phyloP scores from a whole-genome alignment of 2,113 vertebrate species.

The Ia io region DNA sequence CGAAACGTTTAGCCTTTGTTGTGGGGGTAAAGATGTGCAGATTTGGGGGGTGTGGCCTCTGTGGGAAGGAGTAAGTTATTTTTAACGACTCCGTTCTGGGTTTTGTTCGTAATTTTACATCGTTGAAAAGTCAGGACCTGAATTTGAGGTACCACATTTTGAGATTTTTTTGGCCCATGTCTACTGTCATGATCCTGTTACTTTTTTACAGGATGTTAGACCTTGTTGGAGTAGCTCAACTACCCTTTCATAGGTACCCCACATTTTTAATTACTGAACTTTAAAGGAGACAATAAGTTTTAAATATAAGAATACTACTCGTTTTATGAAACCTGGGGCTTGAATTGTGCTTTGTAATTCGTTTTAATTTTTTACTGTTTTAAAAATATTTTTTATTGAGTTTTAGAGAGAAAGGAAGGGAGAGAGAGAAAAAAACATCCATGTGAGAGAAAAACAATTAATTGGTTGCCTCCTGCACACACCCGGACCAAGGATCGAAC shows the following conservation, averaged over 20 bases:
- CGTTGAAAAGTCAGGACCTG: not conserved
- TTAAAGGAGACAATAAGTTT: not conserved
- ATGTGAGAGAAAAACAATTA: not conserved
- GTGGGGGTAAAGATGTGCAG: not conserved
- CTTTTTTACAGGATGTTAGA: not conserved
- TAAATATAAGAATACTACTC: not conserved
- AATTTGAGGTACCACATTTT: not conserved
- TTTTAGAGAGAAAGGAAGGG: not conserved
- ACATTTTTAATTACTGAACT: constrained; percentile 14
- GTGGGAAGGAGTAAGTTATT: not conserved
- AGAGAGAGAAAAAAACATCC: not conserved
- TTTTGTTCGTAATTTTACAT: constrained; percentile 2
- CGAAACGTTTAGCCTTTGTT: not conserved
- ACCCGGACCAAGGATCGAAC: not conserved
- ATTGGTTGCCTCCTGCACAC: not conserved
- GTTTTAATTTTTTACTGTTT: not conserved
- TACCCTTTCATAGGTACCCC: not conserved
- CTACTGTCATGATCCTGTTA: not conserved
- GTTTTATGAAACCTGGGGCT: not conserved
- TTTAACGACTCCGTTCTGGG: not conserved
- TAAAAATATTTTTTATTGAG: not conserved
- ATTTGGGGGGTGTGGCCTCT: not conserved
- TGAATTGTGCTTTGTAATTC: not conserved
- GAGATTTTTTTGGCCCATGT: not conserved
- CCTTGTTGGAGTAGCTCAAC: not conserved